Percentiles rank a stretch among this genome's conserved stretches.
Evolutionary conservation across 2,113 vertebrate genomes (phyloP).

Genomic region (Trinectes maculatus): DNA sequence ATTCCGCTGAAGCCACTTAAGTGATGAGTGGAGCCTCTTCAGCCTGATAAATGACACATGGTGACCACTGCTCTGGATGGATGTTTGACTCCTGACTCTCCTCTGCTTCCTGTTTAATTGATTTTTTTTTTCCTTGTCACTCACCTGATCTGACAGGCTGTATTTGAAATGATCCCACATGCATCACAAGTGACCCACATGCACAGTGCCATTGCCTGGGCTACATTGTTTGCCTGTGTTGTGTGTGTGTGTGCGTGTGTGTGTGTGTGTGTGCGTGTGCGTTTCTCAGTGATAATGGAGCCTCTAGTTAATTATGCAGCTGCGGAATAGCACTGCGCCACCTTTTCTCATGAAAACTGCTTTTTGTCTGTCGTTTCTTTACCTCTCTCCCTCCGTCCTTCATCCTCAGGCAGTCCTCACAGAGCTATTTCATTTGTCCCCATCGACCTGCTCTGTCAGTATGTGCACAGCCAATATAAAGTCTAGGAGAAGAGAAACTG

Average conservation of each 20-base stretch:
- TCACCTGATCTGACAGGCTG: conserved; percentile 7
- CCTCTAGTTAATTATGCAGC: conserved; percentile 68
- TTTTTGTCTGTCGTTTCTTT: conserved; percentile 3
- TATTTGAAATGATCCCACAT: conserved; percentile 19
- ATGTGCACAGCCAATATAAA: conserved; percentile 33
- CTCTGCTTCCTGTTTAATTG: conserved; percentile 22
- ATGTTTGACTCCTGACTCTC: conserved; percentile 37
- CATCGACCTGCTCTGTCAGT: conserved; percentile 40
- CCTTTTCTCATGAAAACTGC: conserved; percentile 52
- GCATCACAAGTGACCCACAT: not conserved
- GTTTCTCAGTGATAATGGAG: conserved; percentile 55
- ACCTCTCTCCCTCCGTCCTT: not conserved
- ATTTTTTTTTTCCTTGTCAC: conserved; percentile 26
- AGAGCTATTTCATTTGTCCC: conserved; percentile 56
- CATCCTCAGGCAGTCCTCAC: conserved; percentile 29
- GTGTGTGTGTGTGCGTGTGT: not conserved
- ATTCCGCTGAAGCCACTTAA: conserved; percentile 25
- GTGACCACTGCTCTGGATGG: conserved; percentile 26
- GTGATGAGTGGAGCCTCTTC: conserved; percentile 22
- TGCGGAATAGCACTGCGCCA: conserved; percentile 43
- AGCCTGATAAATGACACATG: conserved; percentile 43
- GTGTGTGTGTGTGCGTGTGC: conserved; percentile 3
- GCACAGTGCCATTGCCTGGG: not conserved
- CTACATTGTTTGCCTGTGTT: conserved; percentile 2
- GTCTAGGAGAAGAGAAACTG: conserved; percentile 19